Evolutionary conservation across 2,797 vertebrate genomes (phyloP).

Genomic region (Myotis planiceps): DNA sequence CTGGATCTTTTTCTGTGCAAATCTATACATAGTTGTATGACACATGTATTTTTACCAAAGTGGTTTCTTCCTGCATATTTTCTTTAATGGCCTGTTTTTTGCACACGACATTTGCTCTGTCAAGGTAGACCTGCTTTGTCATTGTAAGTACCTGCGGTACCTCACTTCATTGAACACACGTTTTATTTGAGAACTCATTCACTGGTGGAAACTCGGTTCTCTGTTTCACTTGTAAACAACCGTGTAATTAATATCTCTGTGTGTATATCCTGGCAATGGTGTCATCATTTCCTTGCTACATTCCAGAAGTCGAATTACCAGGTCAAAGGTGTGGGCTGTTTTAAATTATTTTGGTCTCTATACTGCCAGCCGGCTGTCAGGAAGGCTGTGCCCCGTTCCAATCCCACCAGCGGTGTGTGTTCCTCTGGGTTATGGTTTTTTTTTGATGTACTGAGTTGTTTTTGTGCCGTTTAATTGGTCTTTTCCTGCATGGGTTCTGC

Average conservation of each 20-base stretch:
- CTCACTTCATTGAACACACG: no score
- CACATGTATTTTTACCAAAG: neutral
- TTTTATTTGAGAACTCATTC: neutral
- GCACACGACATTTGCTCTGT: neutral
- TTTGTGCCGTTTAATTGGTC: neutral
- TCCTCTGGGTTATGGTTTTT: neutral
- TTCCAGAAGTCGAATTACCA: neutral
- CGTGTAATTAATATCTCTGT: neutral
- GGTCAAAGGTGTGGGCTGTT: conserved; percentile 8
- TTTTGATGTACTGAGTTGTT: neutral
- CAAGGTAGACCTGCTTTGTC: neutral
- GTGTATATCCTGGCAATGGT: neutral
- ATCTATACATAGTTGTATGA: neutral
- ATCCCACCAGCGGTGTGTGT: rapidly evolving
- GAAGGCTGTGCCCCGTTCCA: neutral
- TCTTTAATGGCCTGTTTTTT: neutral
- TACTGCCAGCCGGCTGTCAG: neutral
- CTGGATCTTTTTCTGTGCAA: neutral
- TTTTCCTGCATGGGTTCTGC: neutral
- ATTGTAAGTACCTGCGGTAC: neutral
- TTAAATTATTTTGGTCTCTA: neutral
- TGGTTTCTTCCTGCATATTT: neutral
- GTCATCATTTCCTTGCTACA: neutral
- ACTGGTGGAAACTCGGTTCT: neutral
- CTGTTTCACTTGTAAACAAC: neutral